phyloP scores from a whole-genome alignment of 2,888 invertebrate genomes.

The Thysanoteuthis rhombus region DNA sequence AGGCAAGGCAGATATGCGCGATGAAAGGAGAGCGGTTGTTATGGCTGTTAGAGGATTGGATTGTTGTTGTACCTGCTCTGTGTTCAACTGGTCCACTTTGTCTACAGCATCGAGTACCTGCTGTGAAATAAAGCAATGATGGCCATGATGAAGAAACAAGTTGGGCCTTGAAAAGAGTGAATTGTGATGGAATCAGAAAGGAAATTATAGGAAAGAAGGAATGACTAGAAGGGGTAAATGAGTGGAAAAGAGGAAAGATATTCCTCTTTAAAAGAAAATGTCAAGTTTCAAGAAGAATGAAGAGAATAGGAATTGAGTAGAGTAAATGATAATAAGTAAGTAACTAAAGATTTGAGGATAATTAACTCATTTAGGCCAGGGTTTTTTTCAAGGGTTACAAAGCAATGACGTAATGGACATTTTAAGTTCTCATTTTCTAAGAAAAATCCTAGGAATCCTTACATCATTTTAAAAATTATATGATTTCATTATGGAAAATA shows the following conservation, averaged over 20 bases:
- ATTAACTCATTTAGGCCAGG: no score
- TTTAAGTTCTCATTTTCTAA: no score
- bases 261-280: no score
- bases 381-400: no score
- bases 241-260: not conserved
- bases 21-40: not conserved
- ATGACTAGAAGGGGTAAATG: not conserved
- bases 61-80: conserved; percentile 30
- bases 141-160: not conserved
- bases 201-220: not conserved
- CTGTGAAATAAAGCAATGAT: conserved; percentile 17
- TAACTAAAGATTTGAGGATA: no score
- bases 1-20: not conserved
- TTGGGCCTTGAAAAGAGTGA: not conserved
- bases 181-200: not conserved
- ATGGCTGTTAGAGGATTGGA: not conserved
- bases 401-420: no score
- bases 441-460: no score
- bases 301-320: no score
- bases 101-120: conserved; percentile 22
- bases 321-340: no score
- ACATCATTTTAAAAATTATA: no score
- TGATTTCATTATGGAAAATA: no score
- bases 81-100: not conserved
- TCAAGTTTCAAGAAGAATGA: no score